Evolutionary conservation across 2,113 vertebrate genomes (phyloP), one percentile per base, ranked within the genome.

Genomic region (Phodopus roborovskii): DNA sequence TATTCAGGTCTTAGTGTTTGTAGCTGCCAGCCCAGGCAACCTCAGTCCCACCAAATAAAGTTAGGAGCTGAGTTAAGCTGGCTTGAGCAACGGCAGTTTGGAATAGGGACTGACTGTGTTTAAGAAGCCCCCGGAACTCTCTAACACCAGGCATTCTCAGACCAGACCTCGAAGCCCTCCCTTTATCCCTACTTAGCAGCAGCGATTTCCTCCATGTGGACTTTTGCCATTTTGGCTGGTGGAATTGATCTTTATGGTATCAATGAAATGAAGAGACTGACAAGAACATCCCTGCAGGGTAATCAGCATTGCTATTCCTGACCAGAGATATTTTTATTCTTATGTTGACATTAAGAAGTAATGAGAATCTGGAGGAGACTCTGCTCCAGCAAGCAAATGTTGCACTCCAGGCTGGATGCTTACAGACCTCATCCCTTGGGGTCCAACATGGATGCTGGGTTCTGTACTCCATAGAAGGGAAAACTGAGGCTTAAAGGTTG

Each of bases 261-360:
- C 74, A 70, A 42, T 24, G n/a, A 83, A 86, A 56, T 28, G 4
- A 24, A 77, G 85, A 91, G 87, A 74, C 66, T 30, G 66, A 86
- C 16, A 64, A 39, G 3, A 58, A 53, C 56, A 48, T 4, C 58
- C 66, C 45, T 0, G 4, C 13, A 92, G 73, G 12, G 70, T 39
- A 92, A 75, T 26, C 12, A 2, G 48, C 26, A 36, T 42, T 89
- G 78, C n/a, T 91, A 39, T 39, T 96, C 39, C 39, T 85, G 84
- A 53, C 58, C 48, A 56, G 68, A 64, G 85, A 75, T 84, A 84
- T 73, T 66, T 93, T 87, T 39, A 90, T 73, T 78, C 45, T 88
- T 73, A 50, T 30, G 48, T 74, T 68, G 68, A 91, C n/a, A 83
- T 8, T 24, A 78, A 82, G 71, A 8, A 83, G 48, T 68, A 83